Base-by-base conservation (phyloP, 30 jellyfish, hydroid and myxozoan genomes). In the Aurelia sp. region DNA sequence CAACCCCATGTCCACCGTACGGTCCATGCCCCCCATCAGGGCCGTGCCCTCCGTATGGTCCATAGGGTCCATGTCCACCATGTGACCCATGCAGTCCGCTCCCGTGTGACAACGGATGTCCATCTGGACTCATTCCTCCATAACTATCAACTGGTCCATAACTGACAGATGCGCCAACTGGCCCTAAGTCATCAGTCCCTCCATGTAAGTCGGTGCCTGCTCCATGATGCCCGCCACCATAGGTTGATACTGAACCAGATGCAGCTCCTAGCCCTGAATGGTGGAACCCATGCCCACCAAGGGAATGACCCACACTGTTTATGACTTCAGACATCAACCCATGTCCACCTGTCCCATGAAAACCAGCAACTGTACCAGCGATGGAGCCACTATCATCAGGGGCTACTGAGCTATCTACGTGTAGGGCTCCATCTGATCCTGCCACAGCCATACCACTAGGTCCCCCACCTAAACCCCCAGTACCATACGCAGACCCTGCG, bases 131-230 rank as follows among this genome's bases (percentile, higher is more conserved):
- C 64, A 31, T 61, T 12, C 89, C 90, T 11, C 96, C 96, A 58
- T 64, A 66, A 61, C 96, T 60, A 21, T 66, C 75, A 47, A 76
- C 89, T 44, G 91, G 90, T n/a, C 91, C 89, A 67, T 76, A 75
- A 70, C 95, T 76, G 17, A 75, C 63, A 21, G 79, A 64, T 8
- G 95, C 95, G 30, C 90, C 95, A 57, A 74, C 76, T 3, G 86
- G 81, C 3, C 55, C 79, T 35, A 69, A 3, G 53, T 61, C 67
- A 11, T 61, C 78, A 6, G n/a, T 83, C 10, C 82, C 88, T 9
- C 82, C 88, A 63, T 85, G 66, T 20, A 50, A 5, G 40, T 68
- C 74, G 5, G 19, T 4, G 19, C 73, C 95, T 11, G 62, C 20
- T 3, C 67, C 74, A 22, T 76, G 86, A 50, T 76, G 89, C 0